Percentiles rank a stretch among this genome's conserved stretches.
phyloP scores from a whole-genome alignment of 2,113 vertebrate genomes.

The Marcusenius ussheri region DNA sequence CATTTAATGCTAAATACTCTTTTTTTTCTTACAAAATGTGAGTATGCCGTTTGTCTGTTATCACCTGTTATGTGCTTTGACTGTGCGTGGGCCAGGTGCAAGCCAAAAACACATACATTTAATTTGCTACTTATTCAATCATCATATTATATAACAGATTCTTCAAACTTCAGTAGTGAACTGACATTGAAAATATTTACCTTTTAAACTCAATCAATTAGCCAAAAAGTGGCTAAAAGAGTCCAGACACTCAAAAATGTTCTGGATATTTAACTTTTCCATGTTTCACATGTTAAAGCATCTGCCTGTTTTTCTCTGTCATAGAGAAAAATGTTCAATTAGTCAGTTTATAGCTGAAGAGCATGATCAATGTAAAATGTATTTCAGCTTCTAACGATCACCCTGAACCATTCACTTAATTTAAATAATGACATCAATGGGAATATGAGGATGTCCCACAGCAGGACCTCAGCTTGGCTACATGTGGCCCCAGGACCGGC shows the following conservation, averaged over 20 bases:
- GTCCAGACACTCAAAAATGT: not conserved
- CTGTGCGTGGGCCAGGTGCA: not conserved
- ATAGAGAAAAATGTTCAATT: not conserved
- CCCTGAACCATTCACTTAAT: not conserved
- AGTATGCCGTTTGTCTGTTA: not conserved
- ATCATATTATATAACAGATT: not conserved
- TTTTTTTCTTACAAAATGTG: not conserved
- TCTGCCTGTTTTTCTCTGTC: not conserved
- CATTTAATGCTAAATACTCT: not conserved
- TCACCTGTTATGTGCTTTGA: not conserved
- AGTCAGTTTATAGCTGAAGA: not conserved
- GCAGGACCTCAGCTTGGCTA: not conserved
- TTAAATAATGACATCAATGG: not conserved
- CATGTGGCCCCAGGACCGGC: not conserved
- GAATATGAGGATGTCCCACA: not conserved
- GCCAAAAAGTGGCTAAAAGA: not conserved
- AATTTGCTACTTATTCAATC: not conserved
- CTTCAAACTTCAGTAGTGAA: not conserved
- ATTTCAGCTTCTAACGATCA: not conserved
- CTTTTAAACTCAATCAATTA: not conserved
- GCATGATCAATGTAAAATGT: not conserved
- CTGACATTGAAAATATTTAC: not conserved
- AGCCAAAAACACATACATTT: not conserved
- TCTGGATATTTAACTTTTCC: slow-evolving; percentile 6
- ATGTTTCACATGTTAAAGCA: slow-evolving; percentile 16